Evolutionary conservation across 2,113 vertebrate species (phyloP), one percentile per base, ranked within the genome.

Genomic region (Accipiter virgatus): DNA sequence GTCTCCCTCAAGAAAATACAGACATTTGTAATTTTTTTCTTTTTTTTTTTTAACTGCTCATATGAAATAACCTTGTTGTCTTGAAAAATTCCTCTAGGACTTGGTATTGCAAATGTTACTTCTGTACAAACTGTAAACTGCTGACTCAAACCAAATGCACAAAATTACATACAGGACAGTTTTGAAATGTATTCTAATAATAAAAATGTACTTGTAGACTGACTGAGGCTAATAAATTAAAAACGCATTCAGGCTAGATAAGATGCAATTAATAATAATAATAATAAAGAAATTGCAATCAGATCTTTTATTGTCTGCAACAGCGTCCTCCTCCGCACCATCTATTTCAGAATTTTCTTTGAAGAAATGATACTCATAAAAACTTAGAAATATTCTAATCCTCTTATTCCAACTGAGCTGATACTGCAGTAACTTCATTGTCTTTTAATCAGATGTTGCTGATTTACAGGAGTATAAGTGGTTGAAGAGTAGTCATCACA

Each of bases 21-120:
- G 94, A 97, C 97, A 90, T 98, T 97, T 97, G 89, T 85, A 93
- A 94, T 96, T 88, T 95, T 95, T 95, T 81, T 88, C 11, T 53
- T 29, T 53, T 53, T 68, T 75, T 79, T 91, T 95, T 77, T 92
- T 31, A 84, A 82, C 81, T 73, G 59, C 56, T 78, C 50, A 8
- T 90, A 86, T 94, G 84, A 97, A 97, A 91, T 73, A 93, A 93
- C 21, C n/a, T 95, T 96, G 80, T 94, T 96, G 81, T 93, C 79
- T 93, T 82, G 61, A 96, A 95, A 95, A 91, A 96, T 85, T 86
- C 92, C 94, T 96, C 67, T 29, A 94, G 92, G 80, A 88, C 55
- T 86, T 75, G 55, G 40, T 92, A 81, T 92, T 94, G 92, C 85
- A 95, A 93, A 94, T 73, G 73, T 91, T 97, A 92, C 91, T 97